Evolutionary conservation across 1,140 invertebrate genomes (phyloP), one percentile per base, ranked within the genome.

Genomic region (Drosophila quadrilineata): DNA sequence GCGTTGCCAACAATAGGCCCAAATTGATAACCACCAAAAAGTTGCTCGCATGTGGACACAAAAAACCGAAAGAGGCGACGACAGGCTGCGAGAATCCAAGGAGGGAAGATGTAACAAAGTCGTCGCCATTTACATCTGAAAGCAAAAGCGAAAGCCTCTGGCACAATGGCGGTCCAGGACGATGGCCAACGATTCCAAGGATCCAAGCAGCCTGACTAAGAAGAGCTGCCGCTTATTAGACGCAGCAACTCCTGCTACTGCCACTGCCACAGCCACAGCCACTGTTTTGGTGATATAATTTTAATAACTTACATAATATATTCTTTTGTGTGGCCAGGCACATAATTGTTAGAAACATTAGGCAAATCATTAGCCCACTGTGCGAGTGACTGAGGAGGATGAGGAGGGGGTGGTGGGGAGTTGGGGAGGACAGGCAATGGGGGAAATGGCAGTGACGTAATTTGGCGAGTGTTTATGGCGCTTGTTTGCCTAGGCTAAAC

Each of bases 231-330:
- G 72, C 76, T 80, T 80, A 80, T 80, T 82, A 80, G 76, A 75
- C 58, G 60, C 64, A 54, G 53, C 41, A 3, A 1, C 17, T 17
- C 6, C 33, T 17, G 0, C 36, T 28, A 29, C 45, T 14, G 28
- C 60, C 66, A 45, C 58, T 72, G 49, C 28, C 12, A 19, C 57
- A 1, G 10, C 45, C 12, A 6, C 12, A 45, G 19, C 41, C 24
- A 10, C 8, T 12, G 9, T 35, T 24, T 52, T 82, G 76, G 76
- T 82, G 76, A 84, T 82, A 82, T 82, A 82, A 82, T 82, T 82
- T 82, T 82, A 82, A 82, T 82, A 82, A 82, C 76, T 82, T 82
- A 82, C 76, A 82, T 82, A 82, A 82, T 82, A 84, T 82, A 82
- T 82, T 82, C 76, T 84, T 82, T 82, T 82, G 76, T 82, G 77